These are phyloP conservation scores for Onychorhynchus coronatus DNA, from an alignment of 2,113 vertebrate species.

Conservation along the genomic window DNA sequence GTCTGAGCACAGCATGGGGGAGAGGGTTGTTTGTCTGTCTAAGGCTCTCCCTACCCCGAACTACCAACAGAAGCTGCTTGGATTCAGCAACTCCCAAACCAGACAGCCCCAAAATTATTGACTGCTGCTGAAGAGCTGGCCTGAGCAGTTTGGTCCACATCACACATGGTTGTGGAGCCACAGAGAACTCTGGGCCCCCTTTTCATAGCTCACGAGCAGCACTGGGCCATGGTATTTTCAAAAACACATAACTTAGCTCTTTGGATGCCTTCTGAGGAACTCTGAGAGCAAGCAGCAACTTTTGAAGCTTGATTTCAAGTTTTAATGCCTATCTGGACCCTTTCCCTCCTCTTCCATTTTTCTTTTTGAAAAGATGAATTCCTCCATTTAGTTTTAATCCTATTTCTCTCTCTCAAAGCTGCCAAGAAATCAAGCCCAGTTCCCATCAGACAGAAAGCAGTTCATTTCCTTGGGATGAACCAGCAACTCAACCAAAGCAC, in stretches of 20 bases:
- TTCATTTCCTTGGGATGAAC: not conserved
- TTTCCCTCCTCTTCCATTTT: slow-evolving; percentile 5
- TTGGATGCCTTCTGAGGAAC: not conserved
- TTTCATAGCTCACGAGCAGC: not conserved
- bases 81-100: not conserved
- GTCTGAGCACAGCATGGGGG: not conserved
- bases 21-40: not conserved
- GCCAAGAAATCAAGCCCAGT: not conserved
- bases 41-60: not conserved
- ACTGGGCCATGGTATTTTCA: not conserved
- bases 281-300: not conserved
- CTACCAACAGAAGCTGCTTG: not conserved
- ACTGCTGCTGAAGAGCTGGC: not conserved
- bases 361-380: slow-evolving; percentile 15
- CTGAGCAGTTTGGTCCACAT: not conserved
- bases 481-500: not conserved
- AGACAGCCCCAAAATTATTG: not conserved
- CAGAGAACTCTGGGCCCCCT: fast-evolving
- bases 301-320: not conserved
- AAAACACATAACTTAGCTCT: not conserved
- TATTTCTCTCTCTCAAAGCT: not conserved
- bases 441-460: not conserved
- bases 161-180: not conserved
- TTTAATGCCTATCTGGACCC: not conserved
- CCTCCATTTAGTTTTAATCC: slow-evolving; percentile 37